Evolutionary conservation across 64 coral and sea anemone genomes (phyloP), one percentile per base, ranked within the genome.

Genomic region (Pocillopora damicornis): DNA sequence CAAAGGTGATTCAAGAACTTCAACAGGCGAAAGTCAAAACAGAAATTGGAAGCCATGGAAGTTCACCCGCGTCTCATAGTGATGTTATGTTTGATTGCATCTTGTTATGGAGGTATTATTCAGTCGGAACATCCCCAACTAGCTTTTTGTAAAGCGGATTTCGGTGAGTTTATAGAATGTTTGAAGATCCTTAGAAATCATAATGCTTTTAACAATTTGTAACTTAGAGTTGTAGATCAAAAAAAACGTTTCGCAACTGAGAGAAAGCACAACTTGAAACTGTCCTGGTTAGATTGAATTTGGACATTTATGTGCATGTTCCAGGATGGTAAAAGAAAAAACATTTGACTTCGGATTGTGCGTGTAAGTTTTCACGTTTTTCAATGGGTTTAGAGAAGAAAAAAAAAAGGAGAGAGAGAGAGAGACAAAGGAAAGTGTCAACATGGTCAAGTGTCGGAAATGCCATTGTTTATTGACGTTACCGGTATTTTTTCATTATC

Each of bases 111-210:
- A 0, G 74, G 74, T 13, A 2, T 75, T 16, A 15, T 75, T 6
- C 74, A 75, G 36, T 38, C 36, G 14, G 74, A 75, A 38, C 74
- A 75, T 37, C 74, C 74, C 7, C 74, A 75, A 14, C 74, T 37
- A 38, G 74, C 74, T 15, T 75, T 75, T 75, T 75, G 74, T 75
- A 35, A 75, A 75, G 74, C 74, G 36, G 74, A 75, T 35, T 75
- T 75, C 16, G 74, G 74, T 75, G n/a, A 75, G 74, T 71, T 71
- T 26, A 10, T 20, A 71, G n/a, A 71, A 5, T 71, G 1, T 11
- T 10, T 71, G 11, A 23, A 71, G 67, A 1, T 10, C 20, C 72
- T 25, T 35, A 74, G 30, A 22, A 73, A 73, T 73, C 34, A 37
- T 75, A 74, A 74, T 74, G 13, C 30, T 74, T 13, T 34, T 25